Evolutionary conservation across 2,113 vertebrate species (phyloP), one percentile per base, ranked within the genome.

Genomic region (Anguilla japonica): DNA sequence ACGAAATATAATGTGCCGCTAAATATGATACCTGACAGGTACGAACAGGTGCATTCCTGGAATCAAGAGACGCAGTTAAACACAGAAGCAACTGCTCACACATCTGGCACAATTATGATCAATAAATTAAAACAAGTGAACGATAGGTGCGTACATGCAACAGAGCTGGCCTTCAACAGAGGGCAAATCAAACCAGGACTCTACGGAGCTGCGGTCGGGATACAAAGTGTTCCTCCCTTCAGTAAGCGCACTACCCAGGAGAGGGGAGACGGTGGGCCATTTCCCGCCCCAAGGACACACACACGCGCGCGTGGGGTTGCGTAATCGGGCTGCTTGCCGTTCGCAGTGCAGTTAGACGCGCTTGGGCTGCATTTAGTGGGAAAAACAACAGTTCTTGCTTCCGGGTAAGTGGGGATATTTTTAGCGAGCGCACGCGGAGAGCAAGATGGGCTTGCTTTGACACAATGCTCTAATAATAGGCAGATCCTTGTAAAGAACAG

Each of bases 401-500:
- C 53, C n/a, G 79, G 85, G 29, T 86, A 86, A 86, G 18, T 43
- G 20, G 53, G 81, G 85, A 15, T 86, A 86, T 86, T 86, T 43
- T 82, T 56, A 75, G 84, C 41, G 84, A 79, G 34, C 34, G 29
- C 79, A 80, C 18, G 79, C 84, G 20, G 78, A 1, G 90, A 88
- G 93, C 90, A 91, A 94, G 90, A 93, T 91, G 84, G 89, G 83
- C 89, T 7, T 91, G 92, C 93, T 95, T 93, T 93, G 92, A 94
- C 93, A 94, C 91, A 88, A 89, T 18, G 86, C 15, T 83, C 93
- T 93, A 94, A 95, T 93, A 94, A 94, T 94, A 93, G 41, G 91
- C 88, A 67, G 82, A 79, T 91, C 91, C 86, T 84, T 88, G 81
- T 46, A 71, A 90, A 91, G 89, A 78, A 79, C 20, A 39, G 63